Evolutionary conservation across 1,140 invertebrate genomes (phyloP).

Genomic region (Trichogramma pretiosum): DNA sequence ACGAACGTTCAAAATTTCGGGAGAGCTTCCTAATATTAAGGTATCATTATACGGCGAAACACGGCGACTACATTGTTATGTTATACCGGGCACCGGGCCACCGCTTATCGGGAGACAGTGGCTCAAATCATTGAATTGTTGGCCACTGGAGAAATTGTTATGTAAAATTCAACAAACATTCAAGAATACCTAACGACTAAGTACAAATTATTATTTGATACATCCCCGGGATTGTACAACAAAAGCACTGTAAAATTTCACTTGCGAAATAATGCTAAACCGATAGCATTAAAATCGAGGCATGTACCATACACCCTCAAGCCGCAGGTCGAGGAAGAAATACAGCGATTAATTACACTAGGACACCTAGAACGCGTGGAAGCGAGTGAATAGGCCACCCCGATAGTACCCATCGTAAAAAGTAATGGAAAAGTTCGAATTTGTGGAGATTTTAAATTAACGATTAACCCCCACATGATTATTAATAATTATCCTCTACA

Average conservation of each 20-base stretch:
- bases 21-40: too few species aligned
- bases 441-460: slow-evolving; percentile 2
- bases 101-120: neutral
- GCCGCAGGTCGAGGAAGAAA: neutral
- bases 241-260: neutral
- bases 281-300: neutral
- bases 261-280: neutral
- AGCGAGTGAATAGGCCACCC: slow-evolving; percentile 2
- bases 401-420: slow-evolving; percentile 2
- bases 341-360: neutral
- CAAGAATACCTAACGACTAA: neutral
- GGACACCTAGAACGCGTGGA: neutral
- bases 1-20: neutral
- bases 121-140: neutral
- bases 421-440: neutral
- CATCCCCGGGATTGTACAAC: neutral
- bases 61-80: neutral
- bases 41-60: too few species aligned
- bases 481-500: neutral
- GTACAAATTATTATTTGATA: neutral
- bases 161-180: neutral
- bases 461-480: neutral
- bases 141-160: neutral
- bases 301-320: neutral
- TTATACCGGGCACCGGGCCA: neutral